Evolutionary conservation across 2,113 vertebrate genomes (phyloP).

Genomic region (Eudyptes chrysolophus): DNA sequence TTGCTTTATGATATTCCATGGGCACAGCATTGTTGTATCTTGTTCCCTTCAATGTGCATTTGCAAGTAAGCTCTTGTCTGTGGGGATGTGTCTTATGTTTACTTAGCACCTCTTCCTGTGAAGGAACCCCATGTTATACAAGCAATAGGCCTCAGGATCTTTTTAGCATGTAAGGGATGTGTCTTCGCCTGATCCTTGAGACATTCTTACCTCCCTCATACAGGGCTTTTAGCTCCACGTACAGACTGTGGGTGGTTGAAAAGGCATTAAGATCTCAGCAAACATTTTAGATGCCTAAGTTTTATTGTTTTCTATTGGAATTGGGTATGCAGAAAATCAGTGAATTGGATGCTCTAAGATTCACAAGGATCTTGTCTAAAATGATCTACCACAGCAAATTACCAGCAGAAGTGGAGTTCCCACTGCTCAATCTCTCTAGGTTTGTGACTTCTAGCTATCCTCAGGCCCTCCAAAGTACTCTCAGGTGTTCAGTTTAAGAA

Average conservation of each 20-base stretch:
- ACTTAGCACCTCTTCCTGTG: not conserved
- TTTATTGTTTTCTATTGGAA: not conserved
- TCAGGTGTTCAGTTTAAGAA: not conserved
- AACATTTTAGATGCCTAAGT: not conserved
- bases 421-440: fast-evolving
- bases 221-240: not conserved
- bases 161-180: not conserved
- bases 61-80: not conserved
- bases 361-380: not conserved
- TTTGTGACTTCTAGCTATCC: not conserved
- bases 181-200: not conserved
- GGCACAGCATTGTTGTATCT: fast-evolving
- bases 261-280: not conserved
- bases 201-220: not conserved
- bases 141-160: not conserved
- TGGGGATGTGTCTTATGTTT: not conserved
- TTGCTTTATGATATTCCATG: not conserved
- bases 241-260: not conserved
- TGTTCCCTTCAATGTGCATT: not conserved
- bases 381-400: not conserved
- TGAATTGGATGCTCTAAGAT: not conserved
- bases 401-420: not conserved
- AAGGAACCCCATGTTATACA: not conserved
- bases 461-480: not conserved
- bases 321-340: not conserved